Conservation (phyloP, 2,888 invertebrate species). For the Rhorus exstirpatorius region DNA sequence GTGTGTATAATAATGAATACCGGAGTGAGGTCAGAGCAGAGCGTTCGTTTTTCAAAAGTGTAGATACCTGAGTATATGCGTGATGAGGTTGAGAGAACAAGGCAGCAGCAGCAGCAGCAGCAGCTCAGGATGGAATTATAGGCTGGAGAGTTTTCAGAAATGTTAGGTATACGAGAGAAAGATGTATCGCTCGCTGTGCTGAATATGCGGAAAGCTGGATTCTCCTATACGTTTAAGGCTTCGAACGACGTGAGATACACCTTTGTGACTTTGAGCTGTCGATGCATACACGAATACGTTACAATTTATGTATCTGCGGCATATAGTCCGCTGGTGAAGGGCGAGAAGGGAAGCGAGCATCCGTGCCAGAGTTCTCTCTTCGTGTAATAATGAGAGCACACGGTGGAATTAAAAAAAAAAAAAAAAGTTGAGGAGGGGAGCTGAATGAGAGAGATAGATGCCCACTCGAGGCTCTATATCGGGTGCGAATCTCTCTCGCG, state of each 20-base stretch:
- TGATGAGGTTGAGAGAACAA: background rate
- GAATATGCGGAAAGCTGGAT: background rate
- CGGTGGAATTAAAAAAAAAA: background rate
- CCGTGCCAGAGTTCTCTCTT: slow-evolving; percentile 48
- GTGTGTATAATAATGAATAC: slow-evolving; percentile 51
- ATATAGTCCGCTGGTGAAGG: background rate
- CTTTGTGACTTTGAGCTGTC: background rate
- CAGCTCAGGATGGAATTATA: slow-evolving; percentile 44
- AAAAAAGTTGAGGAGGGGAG: background rate
- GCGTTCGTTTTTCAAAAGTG: background rate
- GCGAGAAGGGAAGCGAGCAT: slow-evolving; percentile 44
- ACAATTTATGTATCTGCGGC: background rate
- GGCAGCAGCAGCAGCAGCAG: slow-evolving; percentile 36
- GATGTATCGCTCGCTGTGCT: slow-evolving; percentile 6
- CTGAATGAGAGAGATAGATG: slow-evolving; percentile 14
- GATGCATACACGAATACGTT: background rate
- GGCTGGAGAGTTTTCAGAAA: slow-evolving; percentile 51
- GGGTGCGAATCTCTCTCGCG: slow-evolving; percentile 40
- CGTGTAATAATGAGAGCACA: background rate
- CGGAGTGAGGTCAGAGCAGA: slow-evolving; percentile 59
- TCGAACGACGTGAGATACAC: background rate
- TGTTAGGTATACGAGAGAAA: slow-evolving; percentile 39
- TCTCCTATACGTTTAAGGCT: background rate
- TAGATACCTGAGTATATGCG: background rate
- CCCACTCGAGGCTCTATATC: slow-evolving; percentile 37